A percentile compares a stretch with the other conserved stretches of the same genome.
Evolutionary conservation across 2,888 invertebrate genomes (phyloP).

Genomic region (Archips crataeganus): DNA sequence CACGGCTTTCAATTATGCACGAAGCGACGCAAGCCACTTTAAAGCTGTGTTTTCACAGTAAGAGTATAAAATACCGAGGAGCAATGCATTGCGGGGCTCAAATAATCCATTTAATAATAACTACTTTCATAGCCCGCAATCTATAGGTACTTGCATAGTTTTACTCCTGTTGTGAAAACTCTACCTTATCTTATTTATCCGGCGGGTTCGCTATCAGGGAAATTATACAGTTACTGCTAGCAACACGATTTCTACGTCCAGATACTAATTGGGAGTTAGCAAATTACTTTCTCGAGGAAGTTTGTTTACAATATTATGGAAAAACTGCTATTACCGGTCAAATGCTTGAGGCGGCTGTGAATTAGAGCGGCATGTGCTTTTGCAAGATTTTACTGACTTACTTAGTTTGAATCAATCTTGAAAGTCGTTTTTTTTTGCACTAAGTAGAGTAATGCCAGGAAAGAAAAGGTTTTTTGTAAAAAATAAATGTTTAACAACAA

Average conservation of each 20-base stretch:
- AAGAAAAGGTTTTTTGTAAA: too few relatives aligned
- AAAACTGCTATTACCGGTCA: constrained; percentile 23
- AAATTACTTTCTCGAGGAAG: constrained; percentile 51
- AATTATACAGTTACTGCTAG: constrained; percentile 61
- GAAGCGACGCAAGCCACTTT: constrained; percentile 52
- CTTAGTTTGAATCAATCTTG: too few relatives aligned
- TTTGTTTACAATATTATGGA: constrained; percentile 44
- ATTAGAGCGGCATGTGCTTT: neutral
- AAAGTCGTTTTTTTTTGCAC: too few relatives aligned
- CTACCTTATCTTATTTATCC: too few relatives aligned
- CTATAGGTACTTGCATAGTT: neutral
- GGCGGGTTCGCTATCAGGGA: constrained; percentile 62
- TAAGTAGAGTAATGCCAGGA: too few relatives aligned
- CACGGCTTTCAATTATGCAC: constrained; percentile 68
- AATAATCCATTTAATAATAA: neutral
- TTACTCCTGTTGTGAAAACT: neutral
- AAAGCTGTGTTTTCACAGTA: neutral
- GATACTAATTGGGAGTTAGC: constrained; percentile 48
- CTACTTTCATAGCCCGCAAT: neutral
- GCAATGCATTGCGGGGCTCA: neutral
- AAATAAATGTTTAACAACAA: too few relatives aligned
- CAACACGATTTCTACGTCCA: constrained; percentile 59
- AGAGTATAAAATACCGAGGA: neutral
- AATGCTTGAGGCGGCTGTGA: neutral
- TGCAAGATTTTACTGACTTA: too few relatives aligned